Evolutionary conservation across 2,888 invertebrate species (phyloP).

Genomic region (Dolichomitus sp.): DNA sequence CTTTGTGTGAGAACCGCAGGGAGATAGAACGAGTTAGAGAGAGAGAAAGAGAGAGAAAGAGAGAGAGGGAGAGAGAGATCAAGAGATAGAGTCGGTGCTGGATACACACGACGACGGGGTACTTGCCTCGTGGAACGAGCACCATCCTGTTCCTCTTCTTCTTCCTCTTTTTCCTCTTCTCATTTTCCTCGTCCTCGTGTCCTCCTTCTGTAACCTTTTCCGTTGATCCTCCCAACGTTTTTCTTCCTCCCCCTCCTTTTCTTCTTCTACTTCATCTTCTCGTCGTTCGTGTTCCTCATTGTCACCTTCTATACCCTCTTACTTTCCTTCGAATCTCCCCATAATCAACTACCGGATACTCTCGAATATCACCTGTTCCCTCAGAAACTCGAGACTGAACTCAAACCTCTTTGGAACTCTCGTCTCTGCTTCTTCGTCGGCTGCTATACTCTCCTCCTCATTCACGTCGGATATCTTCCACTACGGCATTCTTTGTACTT

Average conservation of each 20-base stretch:
- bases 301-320: slow-evolving; percentile 1
- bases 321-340: not conserved
- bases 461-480: slow-evolving; percentile 12
- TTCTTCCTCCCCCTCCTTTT: slow-evolving; percentile 6
- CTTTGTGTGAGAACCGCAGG: slow-evolving; percentile 71
- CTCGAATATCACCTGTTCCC: not conserved
- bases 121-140: slow-evolving; percentile 47
- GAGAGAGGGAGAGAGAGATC: slow-evolving; percentile 35
- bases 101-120: slow-evolving; percentile 47
- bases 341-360: not conserved
- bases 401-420: slow-evolving; percentile 6
- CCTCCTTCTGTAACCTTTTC: not conserved
- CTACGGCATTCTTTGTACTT: slow-evolving; percentile 19
- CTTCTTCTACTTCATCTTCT: slow-evolving; percentile 32
- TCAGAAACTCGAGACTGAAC: not conserved
- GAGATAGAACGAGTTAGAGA: slow-evolving; percentile 48
- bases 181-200: not conserved
- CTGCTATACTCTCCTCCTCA: not conserved
- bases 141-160: slow-evolving; percentile 26
- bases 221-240: not conserved
- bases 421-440: slow-evolving; percentile 5
- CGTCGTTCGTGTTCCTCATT: slow-evolving; percentile 18
- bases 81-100: slow-evolving; percentile 49
- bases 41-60: slow-evolving; percentile 26
- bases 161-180: slow-evolving; percentile 17